Base-by-base conservation (phyloP, 2,113 vertebrate species). In the Chiloscyllium plagiosum region DNA sequence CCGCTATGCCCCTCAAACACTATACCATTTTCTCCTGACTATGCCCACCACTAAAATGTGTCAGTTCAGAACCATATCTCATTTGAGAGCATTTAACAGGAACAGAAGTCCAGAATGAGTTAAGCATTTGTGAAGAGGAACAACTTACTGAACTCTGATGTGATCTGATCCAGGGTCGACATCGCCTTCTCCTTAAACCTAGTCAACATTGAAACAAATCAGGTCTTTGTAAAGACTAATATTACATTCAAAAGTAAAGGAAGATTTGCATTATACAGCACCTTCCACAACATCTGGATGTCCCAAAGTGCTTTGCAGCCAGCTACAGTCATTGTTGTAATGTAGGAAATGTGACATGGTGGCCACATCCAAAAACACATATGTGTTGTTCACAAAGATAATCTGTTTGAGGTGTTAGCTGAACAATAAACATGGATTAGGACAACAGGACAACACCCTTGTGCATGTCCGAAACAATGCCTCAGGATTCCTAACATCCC, bases 81-180 rank as follows among this genome's bases (percentile, higher is more conserved):
- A n/a, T 37, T 83, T 83, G n/a, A 15, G 78, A 42, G 12, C n/a
- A 83, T 42, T 83, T 72, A 5, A 26, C 70, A 7, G 1, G 70
- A 83, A 83, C 78, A 83, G 4, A 33, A 12, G 33, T 12, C 8
- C 29, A 10, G 72, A 78, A 12, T 33, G 56, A 90, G 4, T 15
- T n/a, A 26, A 90, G 29, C 29, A 17, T 15, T 19, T 3, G 15
- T 17, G 29, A 52, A 90, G 15, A 65, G 33, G 33, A 56, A 37
- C 8, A 94, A 97, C 98, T 98, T 97, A 98, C 98, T 97, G 95
- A 98, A 97, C 76, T 98, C 97, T 37, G 96, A 96, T 95, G 97
- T 98, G 90, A 97, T 96, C 20, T 98, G 97, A 33, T 96, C 97
- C 47, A 98, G 2, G 29, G 98, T 97, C 0, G 96, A 96, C 66